Base-by-base conservation (phyloP, 2,888 invertebrate species). In the Nephrocerus scutellatus region DNA sequence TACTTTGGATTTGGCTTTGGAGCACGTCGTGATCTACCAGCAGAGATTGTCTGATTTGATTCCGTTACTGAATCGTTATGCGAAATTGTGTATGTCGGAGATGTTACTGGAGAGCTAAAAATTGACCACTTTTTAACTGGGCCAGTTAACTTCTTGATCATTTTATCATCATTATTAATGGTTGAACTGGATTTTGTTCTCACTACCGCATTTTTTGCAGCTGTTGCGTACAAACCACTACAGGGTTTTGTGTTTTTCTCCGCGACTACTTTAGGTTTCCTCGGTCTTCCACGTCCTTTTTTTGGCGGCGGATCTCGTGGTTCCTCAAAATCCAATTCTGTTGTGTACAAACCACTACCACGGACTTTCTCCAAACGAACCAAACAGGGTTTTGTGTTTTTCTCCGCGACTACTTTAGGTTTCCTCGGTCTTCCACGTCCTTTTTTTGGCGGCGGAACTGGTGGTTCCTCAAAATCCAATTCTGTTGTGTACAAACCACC, bases 1-100 rank as follows among this genome's bases (percentile, higher is more conserved):
- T 68, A 68, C 46, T 64, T 68, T 0, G 67, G 68, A 58, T 68
- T 68, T 25, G 68, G 68, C 44, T 68, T 68, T 13, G 68, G 68
- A 8, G 68, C 67, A 22, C 68, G 60, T 34, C 64, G 53, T 2
- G 68, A 57, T 10, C 68, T 55, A 16, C 61, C 65, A 2, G 65
- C 60, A 2, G 64, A 65, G 44, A 64, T 58, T 14, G 64, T 65
- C 6, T 57, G 57, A 6, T 29, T 39, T 3, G 20, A 22, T 31
- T 35, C 26, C n/a, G n/a, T n/a, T n/a, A n/a, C n/a, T n/a, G n/a
- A n/a, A n/a, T n/a, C n/a, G n/a, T n/a, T n/a, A n/a, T n/a, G n/a
- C n/a, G n/a, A n/a, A n/a, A n/a, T n/a, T n/a, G n/a, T n/a, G n/a
- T n/a, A n/a, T n/a, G n/a, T n/a, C n/a, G n/a, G n/a, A n/a, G n/a